Conservation (phyloP, 2,888 invertebrate genomes). For the Acrobasis repandana region DNA sequence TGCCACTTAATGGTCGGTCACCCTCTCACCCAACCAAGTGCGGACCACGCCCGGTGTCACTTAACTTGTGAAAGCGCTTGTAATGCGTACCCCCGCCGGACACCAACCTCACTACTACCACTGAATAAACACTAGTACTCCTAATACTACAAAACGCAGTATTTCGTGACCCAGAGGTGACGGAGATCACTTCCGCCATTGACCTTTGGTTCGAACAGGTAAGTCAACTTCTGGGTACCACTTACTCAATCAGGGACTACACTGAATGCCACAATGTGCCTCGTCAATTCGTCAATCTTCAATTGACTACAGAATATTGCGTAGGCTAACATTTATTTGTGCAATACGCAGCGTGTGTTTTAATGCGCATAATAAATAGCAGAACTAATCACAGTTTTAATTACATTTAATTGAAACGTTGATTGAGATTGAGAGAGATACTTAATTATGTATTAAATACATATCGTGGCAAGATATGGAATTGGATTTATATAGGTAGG, state of each 20-base stretch:
- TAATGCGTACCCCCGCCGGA: too few relatives aligned
- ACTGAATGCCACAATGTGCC: neutral
- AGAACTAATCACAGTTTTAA: neutral
- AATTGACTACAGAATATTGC: slow-evolving; percentile 5
- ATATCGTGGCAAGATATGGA: neutral
- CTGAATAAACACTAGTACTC: too few relatives aligned
- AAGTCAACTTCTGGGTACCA: neutral
- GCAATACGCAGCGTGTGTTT: neutral
- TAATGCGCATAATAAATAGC: neutral
- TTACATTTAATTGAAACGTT: neutral
- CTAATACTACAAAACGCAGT: neutral
- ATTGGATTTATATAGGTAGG: neutral
- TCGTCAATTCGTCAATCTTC: slow-evolving; percentile 10
- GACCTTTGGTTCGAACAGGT: slow-evolving; percentile 28
- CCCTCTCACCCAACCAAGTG: too few relatives aligned
- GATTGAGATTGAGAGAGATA: neutral
- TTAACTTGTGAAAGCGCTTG: too few relatives aligned
- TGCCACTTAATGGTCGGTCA: too few relatives aligned
- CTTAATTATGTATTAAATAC: neutral
- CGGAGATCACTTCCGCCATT: slow-evolving; percentile 29
- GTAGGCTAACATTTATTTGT: slow-evolving; percentile 10
- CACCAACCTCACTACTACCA: too few relatives aligned
- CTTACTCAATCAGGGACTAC: neutral
- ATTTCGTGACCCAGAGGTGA: slow-evolving; percentile 23
- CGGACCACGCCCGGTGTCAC: too few relatives aligned